Evolutionary conservation across 2,797 vertebrate genomes (phyloP).

Genomic region (Bradypodion pumilum): DNA sequence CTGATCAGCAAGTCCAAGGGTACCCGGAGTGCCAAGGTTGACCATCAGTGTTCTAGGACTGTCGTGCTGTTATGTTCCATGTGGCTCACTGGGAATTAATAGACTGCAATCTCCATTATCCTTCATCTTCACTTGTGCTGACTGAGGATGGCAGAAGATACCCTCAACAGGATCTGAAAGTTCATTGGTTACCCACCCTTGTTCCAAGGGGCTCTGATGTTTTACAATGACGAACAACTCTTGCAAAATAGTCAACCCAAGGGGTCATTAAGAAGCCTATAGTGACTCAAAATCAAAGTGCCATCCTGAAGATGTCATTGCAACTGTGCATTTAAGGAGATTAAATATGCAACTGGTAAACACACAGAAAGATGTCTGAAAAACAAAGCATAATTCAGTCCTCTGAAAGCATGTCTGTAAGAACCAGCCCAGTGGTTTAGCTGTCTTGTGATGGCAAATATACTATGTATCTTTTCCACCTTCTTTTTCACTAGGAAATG

Average conservation of each 20-base stretch:
- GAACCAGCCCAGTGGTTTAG: neutral
- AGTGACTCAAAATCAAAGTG: neutral
- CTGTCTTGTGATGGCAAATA: neutral
- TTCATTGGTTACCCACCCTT: no score
- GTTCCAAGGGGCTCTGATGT: no score
- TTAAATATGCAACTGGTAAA: neutral
- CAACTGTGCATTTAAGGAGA: neutral
- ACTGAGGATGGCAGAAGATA: no score
- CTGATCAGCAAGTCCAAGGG: no score
- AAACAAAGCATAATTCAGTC: neutral
- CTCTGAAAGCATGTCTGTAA: rapidly evolving
- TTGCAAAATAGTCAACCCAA: neutral
- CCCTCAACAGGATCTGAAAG: no score
- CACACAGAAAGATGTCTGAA: neutral
- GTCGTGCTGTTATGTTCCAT: no score
- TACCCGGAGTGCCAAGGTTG: no score
- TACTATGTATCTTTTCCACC: neutral
- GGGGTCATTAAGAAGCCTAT: neutral
- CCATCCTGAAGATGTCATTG: neutral
- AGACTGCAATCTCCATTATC: no score
- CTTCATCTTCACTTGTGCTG: no score
- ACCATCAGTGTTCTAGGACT: no score
- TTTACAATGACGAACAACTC: neutral
- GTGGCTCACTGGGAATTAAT: no score
- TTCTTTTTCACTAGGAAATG: neutral